Evolutionary conservation across 2,888 invertebrate species (phyloP), one percentile per base, ranked within the genome.

Genomic region (Drosophila pseudotakahashii): DNA sequence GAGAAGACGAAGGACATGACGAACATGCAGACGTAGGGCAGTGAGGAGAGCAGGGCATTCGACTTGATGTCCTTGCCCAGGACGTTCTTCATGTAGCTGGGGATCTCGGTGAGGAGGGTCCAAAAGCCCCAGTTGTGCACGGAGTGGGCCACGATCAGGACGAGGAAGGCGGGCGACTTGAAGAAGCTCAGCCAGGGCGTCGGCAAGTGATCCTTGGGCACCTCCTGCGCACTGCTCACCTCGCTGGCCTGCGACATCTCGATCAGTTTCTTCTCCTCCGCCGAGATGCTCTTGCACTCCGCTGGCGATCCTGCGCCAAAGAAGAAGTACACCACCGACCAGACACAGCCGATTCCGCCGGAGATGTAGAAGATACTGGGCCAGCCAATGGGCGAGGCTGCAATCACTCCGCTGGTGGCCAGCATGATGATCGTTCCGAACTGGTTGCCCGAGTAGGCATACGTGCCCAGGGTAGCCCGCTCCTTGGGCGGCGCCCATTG

Each of bases 51-150:
- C 7, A 94, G 78, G 4, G 95, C 95, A 81, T 95, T 96, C 94
- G 94, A 92, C 90, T 95, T 94, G 23, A 97, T 95, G 62, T 96
- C 93, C 79, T 95, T 96, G 55, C 94, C 92, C 2, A 97, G 93
- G 4, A 96, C 94, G 48, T 94, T 93, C 78, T 94, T 94, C 94
- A 97, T 95, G 89, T 96, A 97, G 0, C 95, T 94, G 0, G 97
- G 97, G 84, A 96, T 95, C 90, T 97, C 95, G 0, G 97, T 96
- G 1, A 97, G 93, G 30, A 97, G 92, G 30, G 96, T 96, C 95
- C 96, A 97, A 92, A 96, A 97, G 32, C 97, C 97, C 94, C 96
- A 95, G 82, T 92, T 92, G 73, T 97, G 96, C 0, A 95, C 94
- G 73, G 95, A 94, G 88, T 97, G 97, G 0, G 95, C 94, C 2